Conservation (phyloP, 2,888 invertebrate species). For the Biston stratarius region DNA sequence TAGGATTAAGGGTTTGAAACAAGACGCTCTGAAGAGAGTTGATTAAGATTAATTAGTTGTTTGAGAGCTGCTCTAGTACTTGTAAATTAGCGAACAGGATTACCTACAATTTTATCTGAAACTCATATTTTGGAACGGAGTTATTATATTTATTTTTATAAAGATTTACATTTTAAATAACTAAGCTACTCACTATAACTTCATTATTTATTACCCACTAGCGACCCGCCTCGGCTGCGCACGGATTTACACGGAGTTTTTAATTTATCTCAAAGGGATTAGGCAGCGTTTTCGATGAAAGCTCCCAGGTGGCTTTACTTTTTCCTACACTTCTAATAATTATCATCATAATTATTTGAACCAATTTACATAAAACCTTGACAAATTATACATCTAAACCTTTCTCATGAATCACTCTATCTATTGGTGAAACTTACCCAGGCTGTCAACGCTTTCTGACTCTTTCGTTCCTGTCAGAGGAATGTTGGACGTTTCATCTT, state of each 20-base stretch:
- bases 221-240: too few species aligned
- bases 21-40: conserved; percentile 35
- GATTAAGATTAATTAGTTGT: conserved; percentile 22
- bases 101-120: not conserved
- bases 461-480: conserved; percentile 79
- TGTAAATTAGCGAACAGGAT: conserved; percentile 1
- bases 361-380: too few species aligned
- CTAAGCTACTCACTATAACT: not conserved
- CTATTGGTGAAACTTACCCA: too few species aligned
- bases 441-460: conserved; percentile 80
- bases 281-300: too few species aligned
- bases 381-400: too few species aligned
- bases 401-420: too few species aligned
- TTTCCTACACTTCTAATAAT: too few species aligned
- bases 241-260: too few species aligned
- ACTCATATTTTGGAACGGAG: not conserved
- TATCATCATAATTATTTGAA: too few species aligned
- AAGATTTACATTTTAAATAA: not conserved
- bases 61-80: not conserved
- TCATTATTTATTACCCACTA: too few species aligned
- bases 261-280: too few species aligned
- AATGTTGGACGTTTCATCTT: conserved; percentile 79
- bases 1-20: conserved; percentile 11
- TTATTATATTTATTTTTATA: not conserved
- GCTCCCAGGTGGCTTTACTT: too few species aligned